Base-by-base conservation (phyloP, 2,797 vertebrate species). In the Parauchenoglanis ngamensis region DNA sequence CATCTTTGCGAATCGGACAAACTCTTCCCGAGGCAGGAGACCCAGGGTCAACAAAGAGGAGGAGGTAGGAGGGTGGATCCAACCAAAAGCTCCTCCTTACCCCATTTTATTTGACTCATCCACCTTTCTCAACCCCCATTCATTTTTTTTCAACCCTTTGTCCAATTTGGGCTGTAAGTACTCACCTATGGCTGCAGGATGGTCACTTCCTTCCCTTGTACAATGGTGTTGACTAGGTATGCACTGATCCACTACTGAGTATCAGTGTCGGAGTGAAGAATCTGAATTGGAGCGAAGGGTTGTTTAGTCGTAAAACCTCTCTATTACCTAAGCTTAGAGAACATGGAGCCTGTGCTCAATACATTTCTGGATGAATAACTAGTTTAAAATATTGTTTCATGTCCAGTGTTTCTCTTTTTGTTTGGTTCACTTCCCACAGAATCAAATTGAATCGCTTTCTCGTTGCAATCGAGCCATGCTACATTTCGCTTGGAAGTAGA, bases 31-130 rank as follows among this genome's bases (percentile, higher is more conserved):
- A 94, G 97, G 96, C 97, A 96, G 96, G 95, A 97, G 97, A 94
- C 94, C 97, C 88, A 93, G 88, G 90, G 97, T 95, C 96, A 97
- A 97, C 97, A 97, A 96, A 94, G 98, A 99, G 94, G 98, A 99
- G 97, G 98, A 99, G 98, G 98, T 99, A 99, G 91, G 98, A 94
- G 93, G 89, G 85, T 88, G 76, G 88, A 77, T 89, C 70, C 49
- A 92, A 94, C 21, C 44, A n/a, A 85, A 91, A 5, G 12, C 52
- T 81, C 85, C 89, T 90, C 87, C 89, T 90, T 90, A 72, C 67
- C 63, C 78, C 75, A 25, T 86, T 76, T 73, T 28, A 19, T 87
- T 89, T 87, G 89, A 72, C 59, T 87, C 35, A 89, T 83, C 65
- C 68, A 61, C 68, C n/a, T 54, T 90, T 54, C 56, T 86, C 87